phyloP scores from a whole-genome alignment of 2,888 invertebrate species.

The Magallana nippona region DNA sequence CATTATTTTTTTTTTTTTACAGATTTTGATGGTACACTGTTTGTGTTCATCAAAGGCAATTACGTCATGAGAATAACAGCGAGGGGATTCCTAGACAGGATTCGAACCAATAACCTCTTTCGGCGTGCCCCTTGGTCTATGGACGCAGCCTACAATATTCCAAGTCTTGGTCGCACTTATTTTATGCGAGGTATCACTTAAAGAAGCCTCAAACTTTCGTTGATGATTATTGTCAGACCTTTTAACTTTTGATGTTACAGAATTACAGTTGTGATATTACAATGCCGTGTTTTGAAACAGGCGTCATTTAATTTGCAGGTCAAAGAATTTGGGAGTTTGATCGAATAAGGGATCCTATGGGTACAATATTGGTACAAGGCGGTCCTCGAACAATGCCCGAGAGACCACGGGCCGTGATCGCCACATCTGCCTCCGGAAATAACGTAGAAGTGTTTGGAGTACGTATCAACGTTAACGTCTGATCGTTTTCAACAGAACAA shows the following conservation, averaged over 20 bases:
- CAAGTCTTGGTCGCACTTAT: constrained; percentile 1
- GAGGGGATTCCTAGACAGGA: neutral
- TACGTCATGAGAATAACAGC: neutral
- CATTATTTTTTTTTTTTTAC: neutral
- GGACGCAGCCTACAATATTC: constrained; percentile 8
- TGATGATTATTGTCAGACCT: too few relatives aligned
- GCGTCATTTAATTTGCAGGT: neutral
- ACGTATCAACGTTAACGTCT: neutral
- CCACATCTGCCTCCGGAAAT: constrained; percentile 5
- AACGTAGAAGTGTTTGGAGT: constrained; percentile 9
- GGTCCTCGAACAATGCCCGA: constrained; percentile 18
- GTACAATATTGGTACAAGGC: constrained; percentile 34
- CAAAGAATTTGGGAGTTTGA: constrained; percentile 38
- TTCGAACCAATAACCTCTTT: constrained; percentile 8
- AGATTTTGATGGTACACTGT: constrained; percentile 23
- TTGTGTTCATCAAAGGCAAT: neutral
- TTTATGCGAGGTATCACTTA: constrained; percentile 5
- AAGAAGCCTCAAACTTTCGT: too few relatives aligned
- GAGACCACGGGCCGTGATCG: constrained; percentile 28
- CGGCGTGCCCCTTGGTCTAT: constrained; percentile 3
- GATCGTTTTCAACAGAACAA: too few relatives aligned
- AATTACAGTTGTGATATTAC: too few relatives aligned
- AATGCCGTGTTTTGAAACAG: too few relatives aligned
- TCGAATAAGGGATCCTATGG: constrained; percentile 28
- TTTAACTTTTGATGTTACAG: too few relatives aligned